Conservation (phyloP, 2,888 invertebrate genomes). For the Drosophila paranaensis region DNA sequence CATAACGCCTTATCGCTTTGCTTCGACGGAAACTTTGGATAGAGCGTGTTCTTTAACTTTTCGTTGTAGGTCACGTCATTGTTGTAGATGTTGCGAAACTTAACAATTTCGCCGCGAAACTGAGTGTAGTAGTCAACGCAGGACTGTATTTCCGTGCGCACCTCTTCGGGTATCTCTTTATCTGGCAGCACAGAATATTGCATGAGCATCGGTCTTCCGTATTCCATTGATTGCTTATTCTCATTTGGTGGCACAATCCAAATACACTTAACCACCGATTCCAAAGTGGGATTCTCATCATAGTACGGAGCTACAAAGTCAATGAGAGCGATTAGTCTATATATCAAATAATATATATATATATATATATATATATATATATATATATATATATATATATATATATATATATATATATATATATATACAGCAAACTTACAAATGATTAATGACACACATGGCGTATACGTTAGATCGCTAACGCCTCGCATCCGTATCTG, state of each 20-base stretch:
- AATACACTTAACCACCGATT: constrained; percentile 93
- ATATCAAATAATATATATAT: too few species aligned
- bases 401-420: too few species aligned
- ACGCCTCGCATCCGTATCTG: constrained; percentile 97
- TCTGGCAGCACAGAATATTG: constrained; percentile 94
- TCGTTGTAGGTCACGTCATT: constrained; percentile 91
- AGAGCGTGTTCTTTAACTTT: constrained; percentile 92
- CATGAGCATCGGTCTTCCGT: constrained; percentile 96
- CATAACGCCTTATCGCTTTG: constrained; percentile 91
- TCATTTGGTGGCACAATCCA: constrained; percentile 99
- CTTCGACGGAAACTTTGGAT: constrained; percentile 93
- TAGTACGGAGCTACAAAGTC: constrained; percentile 91
- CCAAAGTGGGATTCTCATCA: constrained; percentile 91
- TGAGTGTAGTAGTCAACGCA: constrained; percentile 93
- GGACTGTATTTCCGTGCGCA: constrained; percentile 94
- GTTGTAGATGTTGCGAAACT: constrained; percentile 86
- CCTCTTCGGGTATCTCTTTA: constrained; percentile 91
- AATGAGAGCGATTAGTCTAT: background rate
- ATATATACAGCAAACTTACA: constrained; percentile 87
- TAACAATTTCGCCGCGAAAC: constrained; percentile 87
- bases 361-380: too few species aligned
- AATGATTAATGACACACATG: constrained; percentile 96
- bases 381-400: too few species aligned
- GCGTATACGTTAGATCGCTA: constrained; percentile 95
- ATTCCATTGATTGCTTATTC: constrained; percentile 93